phyloP scores from a whole-genome alignment of 1,140 invertebrate genomes.

The Campoletis sonorensis region DNA sequence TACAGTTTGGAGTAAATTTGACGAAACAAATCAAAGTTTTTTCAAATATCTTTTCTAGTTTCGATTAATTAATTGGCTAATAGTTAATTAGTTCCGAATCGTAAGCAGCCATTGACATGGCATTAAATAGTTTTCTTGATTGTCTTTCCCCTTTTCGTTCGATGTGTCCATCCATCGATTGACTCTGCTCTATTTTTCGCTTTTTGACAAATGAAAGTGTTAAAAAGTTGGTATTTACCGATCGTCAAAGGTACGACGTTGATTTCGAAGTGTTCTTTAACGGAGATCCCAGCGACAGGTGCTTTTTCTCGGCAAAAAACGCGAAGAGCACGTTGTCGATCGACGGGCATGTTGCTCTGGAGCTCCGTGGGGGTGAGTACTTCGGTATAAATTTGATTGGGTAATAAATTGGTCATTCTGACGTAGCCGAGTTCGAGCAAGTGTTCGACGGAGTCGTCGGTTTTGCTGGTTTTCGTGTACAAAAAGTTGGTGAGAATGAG shows the following conservation, averaged over 20 bases:
- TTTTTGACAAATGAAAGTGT: no score
- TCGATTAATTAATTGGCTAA: no score
- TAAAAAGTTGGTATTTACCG: constrained; percentile 77
- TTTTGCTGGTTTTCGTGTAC: constrained; percentile 97
- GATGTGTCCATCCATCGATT: no score
- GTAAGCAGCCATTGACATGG: no score
- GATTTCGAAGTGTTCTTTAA: constrained; percentile 99
- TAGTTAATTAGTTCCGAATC: no score
- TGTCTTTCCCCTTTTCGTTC: no score
- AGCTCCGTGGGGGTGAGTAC: constrained; percentile 92
- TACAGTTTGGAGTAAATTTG: no score
- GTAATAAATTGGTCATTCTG: constrained; percentile 95
- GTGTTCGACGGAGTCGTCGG: constrained; percentile 98
- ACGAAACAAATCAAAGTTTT: no score
- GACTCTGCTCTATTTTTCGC: no score
- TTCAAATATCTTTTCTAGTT: no score
- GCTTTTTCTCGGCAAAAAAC: constrained; percentile 94
- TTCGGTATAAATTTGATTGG: constrained; percentile 96
- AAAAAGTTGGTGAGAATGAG: constrained; percentile 97
- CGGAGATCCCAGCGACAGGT: constrained; percentile 96
- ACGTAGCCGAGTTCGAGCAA: constrained; percentile 97
- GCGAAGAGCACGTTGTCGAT: constrained; percentile 86
- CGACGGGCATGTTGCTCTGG: constrained; percentile 92
- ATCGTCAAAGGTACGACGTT: constrained; percentile 96
- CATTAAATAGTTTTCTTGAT: no score